Evolutionary conservation across 2,888 invertebrate genomes (phyloP), one percentile per base, ranked within the genome.

Genomic region (Aspidiotus destructor): DNA sequence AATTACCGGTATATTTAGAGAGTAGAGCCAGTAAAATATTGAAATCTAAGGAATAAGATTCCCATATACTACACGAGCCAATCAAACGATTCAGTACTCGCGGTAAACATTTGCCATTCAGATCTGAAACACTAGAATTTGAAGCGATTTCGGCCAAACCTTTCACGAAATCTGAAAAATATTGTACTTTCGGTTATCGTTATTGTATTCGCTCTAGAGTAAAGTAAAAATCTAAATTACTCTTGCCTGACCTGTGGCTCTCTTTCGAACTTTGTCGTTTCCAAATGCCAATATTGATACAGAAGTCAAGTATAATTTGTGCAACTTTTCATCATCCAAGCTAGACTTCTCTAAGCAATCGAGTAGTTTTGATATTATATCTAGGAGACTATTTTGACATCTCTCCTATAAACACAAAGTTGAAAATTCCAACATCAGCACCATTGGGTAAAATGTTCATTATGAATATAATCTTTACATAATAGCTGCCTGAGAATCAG

Each of bases 321-420:
- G 16, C 7, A 44, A 2, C 7, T 17, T 28, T 2, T 40, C 28
- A 8, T 41, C 15, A 44, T 48, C 15, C 15, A 65, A 44, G 17
- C n/a, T n/a, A 8, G n/a, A 8, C 3, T 44, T 48, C 8, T 13
- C 52, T 10, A 57, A 65, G 17, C 65, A 58, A 57, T 58, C 1
- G n/a, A 65, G 13, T 42, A 65, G 8, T 40, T 65, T 57, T 9
- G 65, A 44, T 58, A 65, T 28, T 28, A 58, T 48, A 58, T 65
- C 48, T 48, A 65, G 8, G n/a, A 65, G 11, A 28, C 9, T 17
- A 41, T 48, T 16, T 58, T 28, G 57, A 58, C 44, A 55, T 8
- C 13, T 41, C 5, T 15, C 11, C 60, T 65, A 15, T 28, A 5
- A 28, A 28, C 28, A 28, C 16, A 58, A 65, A 5, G 28, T 28